Conservation (phyloP, 1,140 invertebrate species). For the Sitobion miscanthi region DNA sequence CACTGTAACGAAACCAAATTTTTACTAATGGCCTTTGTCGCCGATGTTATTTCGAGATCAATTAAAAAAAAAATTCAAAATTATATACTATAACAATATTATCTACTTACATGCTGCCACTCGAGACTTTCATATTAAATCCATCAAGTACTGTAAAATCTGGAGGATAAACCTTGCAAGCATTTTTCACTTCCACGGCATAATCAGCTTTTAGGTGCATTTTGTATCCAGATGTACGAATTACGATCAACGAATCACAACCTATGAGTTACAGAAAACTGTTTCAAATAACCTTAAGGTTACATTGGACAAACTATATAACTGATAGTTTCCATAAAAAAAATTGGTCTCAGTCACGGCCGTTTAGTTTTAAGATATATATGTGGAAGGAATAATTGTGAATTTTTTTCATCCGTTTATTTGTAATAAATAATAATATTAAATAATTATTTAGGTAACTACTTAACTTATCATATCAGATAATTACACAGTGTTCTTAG, state of each 20-base stretch:
- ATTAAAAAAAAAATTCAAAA: background rate
- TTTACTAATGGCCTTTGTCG: background rate
- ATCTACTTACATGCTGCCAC: conserved; percentile 16
- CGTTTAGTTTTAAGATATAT: background rate
- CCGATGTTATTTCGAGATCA: background rate
- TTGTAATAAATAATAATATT: background rate
- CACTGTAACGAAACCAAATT: background rate
- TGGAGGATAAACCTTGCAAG: background rate
- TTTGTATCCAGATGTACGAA: background rate
- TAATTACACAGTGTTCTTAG: background rate
- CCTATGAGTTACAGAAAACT: background rate
- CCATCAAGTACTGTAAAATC: background rate
- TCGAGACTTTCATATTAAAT: conserved; percentile 8
- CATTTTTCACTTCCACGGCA: conserved; percentile 18
- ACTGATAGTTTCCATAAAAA: conserved; percentile 7
- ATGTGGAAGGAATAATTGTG: background rate
- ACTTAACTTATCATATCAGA: background rate
- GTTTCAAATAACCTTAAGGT: background rate
- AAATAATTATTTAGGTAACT: background rate
- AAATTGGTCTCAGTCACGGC: background rate
- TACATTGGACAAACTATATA: background rate
- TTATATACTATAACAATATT: background rate
- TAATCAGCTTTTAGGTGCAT: background rate
- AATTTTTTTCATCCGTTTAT: background rate
- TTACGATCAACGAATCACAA: background rate